Evolutionary conservation across 2,797 vertebrate species (phyloP), one percentile per base, ranked within the genome.

Genomic region (Danionella dracula): DNA sequence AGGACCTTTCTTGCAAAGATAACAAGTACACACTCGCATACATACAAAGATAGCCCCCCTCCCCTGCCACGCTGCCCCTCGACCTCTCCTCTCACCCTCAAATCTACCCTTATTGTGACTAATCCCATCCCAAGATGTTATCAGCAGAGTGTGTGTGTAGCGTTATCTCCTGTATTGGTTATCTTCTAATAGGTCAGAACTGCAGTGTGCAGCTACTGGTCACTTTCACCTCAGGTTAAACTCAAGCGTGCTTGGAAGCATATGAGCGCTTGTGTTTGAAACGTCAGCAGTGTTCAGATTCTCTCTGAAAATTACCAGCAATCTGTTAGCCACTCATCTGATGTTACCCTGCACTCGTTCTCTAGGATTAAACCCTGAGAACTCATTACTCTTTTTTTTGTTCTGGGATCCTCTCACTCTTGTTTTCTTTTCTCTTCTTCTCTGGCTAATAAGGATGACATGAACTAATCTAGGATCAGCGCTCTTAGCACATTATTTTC

Each of bases 161-260:
- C 27, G 20, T 54, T 71, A 51, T 69, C 56, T 59, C 45, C 34
- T 61, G n/a, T 45, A 37, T 49, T 69, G 29, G 35, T 78, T 81
- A 76, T 67, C 74, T 70, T 11, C n/a, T 13, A 74, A 66, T 81
- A 80, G 84, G 88, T 90, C 84, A 86, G 78, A 86, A 87, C 85
- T 37, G 41, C 61, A 45, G 46, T 68, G 42, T 50, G 60, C 55
- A 54, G 64, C 71, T 71, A 73, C 70, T 54, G 66, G 48, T 59
- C 66, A 60, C 70, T 74, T 74, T 74, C 54, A 62, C 74, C 70
- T 45, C 35, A 59, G 27, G 23, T 45, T 54, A 66, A 66, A 46
- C 57, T 44, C 51, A 20, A 53, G 17, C 15, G 4, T 45, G 15
- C 37, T 49, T 8, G 2, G 15, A 64, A 31, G 40, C 23, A 16